These are phyloP conservation scores for Allophyes oxyacanthae DNA, from an alignment of 2,888 invertebrate species.

Conservation along the genomic window DNA sequence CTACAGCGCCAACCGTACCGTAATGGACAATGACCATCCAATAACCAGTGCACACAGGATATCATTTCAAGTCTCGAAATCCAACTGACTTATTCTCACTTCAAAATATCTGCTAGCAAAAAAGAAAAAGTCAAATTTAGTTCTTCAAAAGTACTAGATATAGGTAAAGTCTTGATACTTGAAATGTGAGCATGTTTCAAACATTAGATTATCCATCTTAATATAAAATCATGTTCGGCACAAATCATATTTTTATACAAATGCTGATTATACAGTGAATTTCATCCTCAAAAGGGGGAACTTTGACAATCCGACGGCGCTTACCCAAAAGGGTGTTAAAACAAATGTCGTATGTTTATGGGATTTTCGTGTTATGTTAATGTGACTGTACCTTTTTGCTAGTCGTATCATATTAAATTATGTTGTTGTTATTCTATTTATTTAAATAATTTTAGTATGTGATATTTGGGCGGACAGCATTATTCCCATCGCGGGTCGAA, in stretches of 20 bases:
- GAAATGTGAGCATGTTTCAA: no score
- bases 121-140: no score
- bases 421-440: slow-evolving; percentile 36
- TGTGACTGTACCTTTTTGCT: slow-evolving; percentile 71
- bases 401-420: slow-evolving; percentile 27
- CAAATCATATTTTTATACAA: slow-evolving; percentile 56
- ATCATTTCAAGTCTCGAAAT: no score
- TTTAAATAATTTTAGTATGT: slow-evolving; percentile 13
- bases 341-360: slow-evolving; percentile 87
- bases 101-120: no score
- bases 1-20: no score
- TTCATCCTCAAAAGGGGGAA: slow-evolving; percentile 70
- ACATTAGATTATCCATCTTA: no score
- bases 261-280: slow-evolving; percentile 69
- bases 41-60: no score
- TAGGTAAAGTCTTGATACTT: no score
- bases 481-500: no score
- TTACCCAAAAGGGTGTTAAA: slow-evolving; percentile 81
- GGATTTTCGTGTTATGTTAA: slow-evolving; percentile 87
- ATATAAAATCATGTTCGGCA: slow-evolving; percentile 17
- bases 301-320: slow-evolving; percentile 69
- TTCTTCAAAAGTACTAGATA: no score
- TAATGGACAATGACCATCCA: no score
- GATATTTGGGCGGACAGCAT: neutral
- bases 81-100: no score